Evolutionary conservation across 2,113 vertebrate species (phyloP).

Genomic region (Cepphus grylle): DNA sequence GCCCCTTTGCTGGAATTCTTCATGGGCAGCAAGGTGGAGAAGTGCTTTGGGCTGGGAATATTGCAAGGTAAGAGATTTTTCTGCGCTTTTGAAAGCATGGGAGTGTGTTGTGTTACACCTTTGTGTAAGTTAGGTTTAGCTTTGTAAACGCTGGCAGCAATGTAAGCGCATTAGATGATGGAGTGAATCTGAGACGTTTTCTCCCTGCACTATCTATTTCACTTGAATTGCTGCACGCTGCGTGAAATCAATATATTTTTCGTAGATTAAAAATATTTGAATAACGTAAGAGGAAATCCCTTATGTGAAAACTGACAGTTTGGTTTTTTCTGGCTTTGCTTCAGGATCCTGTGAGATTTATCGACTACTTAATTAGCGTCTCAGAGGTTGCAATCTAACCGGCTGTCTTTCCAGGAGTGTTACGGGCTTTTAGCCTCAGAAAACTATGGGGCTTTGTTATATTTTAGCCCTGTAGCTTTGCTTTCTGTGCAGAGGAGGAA

Average conservation of each 20-base stretch:
- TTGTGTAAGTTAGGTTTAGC: not conserved
- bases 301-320: not conserved
- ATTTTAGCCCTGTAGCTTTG: not conserved
- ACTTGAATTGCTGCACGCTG: fast-evolving
- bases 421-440: not conserved
- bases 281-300: not conserved
- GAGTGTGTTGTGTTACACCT: not conserved
- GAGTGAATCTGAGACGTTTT: not conserved
- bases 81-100: not conserved
- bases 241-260: not conserved
- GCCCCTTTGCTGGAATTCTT: slow-evolving; percentile 65
- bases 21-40: slow-evolving; percentile 68
- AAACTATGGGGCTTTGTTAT: not conserved
- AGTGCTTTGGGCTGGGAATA: slow-evolving; percentile 68
- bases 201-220: not conserved
- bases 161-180: not conserved
- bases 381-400: not conserved
- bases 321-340: not conserved
- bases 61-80: slow-evolving; percentile 73
- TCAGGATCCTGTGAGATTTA: not conserved
- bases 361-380: not conserved
- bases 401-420: not conserved
- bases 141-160: not conserved
- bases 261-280: not conserved
- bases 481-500: not conserved